Evolutionary conservation across 2,888 invertebrate genomes (phyloP), one percentile per base, ranked within the genome.

Genomic region (Yponomeuta plumbellus): DNA sequence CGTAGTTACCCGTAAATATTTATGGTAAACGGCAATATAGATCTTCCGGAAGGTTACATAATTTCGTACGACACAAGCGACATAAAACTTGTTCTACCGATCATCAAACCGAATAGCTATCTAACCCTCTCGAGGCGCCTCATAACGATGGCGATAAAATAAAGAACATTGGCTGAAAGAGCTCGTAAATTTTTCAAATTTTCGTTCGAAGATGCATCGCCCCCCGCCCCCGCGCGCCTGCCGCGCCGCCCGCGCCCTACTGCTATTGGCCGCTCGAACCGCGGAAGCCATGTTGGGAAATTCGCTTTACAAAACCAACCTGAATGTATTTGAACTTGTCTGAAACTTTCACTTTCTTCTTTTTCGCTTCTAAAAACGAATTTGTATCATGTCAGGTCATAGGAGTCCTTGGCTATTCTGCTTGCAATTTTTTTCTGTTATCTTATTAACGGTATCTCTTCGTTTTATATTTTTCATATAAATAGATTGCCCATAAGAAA

Each of bases 241-340:
- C 73, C 69, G 72, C 73, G 76, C 74, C 68, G 69, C 71, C 73
- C 71, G 69, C 73, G 69, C 72, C 73, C 69, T 75, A 77, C 75
- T 75, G 78, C 80, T 77, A 78, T 80, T 78, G 81, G 78, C 79
- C 77, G 74, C 75, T 61, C 13, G 56, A 21, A 74, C 75, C 79
- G 78, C 76, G 85, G 86, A 82, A 84, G 87, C 87, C 86, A 86
- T 88, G 83, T 86, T 87, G 85, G 86, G 80, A 85, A 87, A 86
- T 82, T 84, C 82, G 79, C 81, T 82, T 81, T 82, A 84, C 44
- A 52, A 52, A 52, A 3, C 44, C 44, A 17, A 52, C 44, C 44
- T 52, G 44, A 52, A 52, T 52, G 17, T 17, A 17, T 52, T 52
- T 52, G 44, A 52, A 52, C 44, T 52, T 52, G 44, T 52, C 17